Evolutionary conservation across 2,888 invertebrate genomes (phyloP).

Genomic region (Calameuta filiformis): DNA sequence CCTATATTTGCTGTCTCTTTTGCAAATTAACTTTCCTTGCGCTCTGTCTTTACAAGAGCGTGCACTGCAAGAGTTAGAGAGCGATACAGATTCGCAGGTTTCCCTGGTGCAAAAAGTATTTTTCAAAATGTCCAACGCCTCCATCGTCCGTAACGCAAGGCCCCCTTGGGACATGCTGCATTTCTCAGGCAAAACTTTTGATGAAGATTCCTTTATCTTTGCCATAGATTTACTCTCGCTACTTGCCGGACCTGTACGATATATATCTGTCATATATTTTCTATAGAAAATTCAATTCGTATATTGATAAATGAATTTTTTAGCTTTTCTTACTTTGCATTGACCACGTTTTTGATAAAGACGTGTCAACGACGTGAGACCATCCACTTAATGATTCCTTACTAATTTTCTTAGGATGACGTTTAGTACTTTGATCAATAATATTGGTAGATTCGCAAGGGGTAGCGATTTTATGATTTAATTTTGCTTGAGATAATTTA

Average conservation of each 20-base stretch:
- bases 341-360: conserved; percentile 27
- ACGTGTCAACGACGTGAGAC: conserved; percentile 25
- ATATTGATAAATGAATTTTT: neutral
- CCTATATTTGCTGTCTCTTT: neutral
- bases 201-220: neutral
- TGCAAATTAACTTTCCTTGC: neutral
- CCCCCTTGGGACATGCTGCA: neutral
- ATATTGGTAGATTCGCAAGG: neutral
- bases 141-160: conserved; percentile 4
- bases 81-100: conserved; percentile 14
- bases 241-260: conserved; percentile 1
- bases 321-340: neutral
- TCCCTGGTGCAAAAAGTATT: conserved; percentile 36
- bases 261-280: neutral
- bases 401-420: neutral
- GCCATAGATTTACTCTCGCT: conserved; percentile 11
- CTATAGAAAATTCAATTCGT: neutral
- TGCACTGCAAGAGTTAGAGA: neutral
- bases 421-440: neutral
- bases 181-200: neutral
- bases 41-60: neutral
- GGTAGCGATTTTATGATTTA: neutral
- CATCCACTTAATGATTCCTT: conserved; percentile 33
- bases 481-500: neutral
- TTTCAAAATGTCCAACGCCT: conserved; percentile 37